Base-by-base conservation (phyloP, 2,888 invertebrate genomes). In the Pseudeuparius sepicola region DNA sequence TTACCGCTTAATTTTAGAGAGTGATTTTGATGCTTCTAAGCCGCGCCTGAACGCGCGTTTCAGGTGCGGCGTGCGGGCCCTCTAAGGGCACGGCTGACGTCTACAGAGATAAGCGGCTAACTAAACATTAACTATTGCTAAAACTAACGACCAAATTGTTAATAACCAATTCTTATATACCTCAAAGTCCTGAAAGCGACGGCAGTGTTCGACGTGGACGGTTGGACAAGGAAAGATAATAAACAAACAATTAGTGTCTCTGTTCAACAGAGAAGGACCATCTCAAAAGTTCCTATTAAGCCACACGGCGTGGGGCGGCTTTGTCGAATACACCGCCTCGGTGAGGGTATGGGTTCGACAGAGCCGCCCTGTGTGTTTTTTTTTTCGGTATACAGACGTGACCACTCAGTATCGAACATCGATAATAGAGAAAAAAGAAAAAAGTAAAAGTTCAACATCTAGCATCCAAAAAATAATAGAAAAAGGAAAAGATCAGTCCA, bases 211-310 rank as follows among this genome's bases (percentile, higher is more conserved):
- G 73, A 75, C 72, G 76, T 59, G 58, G 59, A 63, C 59, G 59
- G 57, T 58, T 57, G 56, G 53, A 53, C 55, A 55, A 43, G 55
- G 53, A 59, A 57, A 55, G 70, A 74, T 71, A 59, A 60, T 58
- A 54, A 72, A 73, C 57, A 70, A 66, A 67, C 69, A 60, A 73
- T 74, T 74, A 74, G 73, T 73, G 64, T 49, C 50, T 46, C 6
- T 54, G 52, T 51, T 49, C 49, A 66, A 52, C 54, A 55, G 50
- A 57, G 79, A 80, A 83, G 84, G 84, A 85, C 84, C 85, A 85
- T 84, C 84, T 85, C 85, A 84, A 84, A 84, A 84, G 82, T 80
- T 81, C 82, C 83, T 77, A 48, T 47, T 39, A 77, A 72, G 68
- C 20, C n/a, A 6, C 20, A 7, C 6, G 20, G 6, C 6, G 20